Evolutionary conservation across 1,140 invertebrate species (phyloP).

Genomic region (Drosophila nasuta): DNA sequence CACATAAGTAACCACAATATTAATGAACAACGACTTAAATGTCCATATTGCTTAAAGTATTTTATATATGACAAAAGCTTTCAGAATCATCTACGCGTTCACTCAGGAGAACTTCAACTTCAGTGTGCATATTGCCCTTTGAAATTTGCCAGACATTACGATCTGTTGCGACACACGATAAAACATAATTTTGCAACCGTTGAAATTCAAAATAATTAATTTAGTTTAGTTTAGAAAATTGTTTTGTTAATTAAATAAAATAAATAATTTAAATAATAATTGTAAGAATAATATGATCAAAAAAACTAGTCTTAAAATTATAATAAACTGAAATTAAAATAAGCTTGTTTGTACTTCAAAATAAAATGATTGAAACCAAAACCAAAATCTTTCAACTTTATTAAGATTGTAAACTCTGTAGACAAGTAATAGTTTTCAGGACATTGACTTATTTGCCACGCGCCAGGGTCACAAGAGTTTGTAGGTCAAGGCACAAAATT

Average conservation of each 20-base stretch:
- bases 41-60: neutral
- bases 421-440: neutral
- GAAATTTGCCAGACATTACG: neutral
- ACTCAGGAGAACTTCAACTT: neutral
- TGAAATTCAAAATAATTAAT: too few species aligned
- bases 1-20: neutral
- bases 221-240: too few species aligned
- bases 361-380: too few species aligned
- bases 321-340: too few species aligned
- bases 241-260: too few species aligned
- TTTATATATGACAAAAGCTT: neutral
- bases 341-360: too few species aligned
- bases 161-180: neutral
- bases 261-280: too few species aligned
- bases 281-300: too few species aligned
- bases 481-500: constrained; percentile 31
- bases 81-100: neutral
- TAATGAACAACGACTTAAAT: neutral
- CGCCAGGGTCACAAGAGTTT: neutral
- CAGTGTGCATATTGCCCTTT: neutral
- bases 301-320: too few species aligned
- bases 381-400: neutral
- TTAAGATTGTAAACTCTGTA: neutral
- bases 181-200: neutral
- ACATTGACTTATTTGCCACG: neutral